Evolutionary conservation across 2,113 vertebrate species (phyloP).

Genomic region (Leucopsar rothschildi): DNA sequence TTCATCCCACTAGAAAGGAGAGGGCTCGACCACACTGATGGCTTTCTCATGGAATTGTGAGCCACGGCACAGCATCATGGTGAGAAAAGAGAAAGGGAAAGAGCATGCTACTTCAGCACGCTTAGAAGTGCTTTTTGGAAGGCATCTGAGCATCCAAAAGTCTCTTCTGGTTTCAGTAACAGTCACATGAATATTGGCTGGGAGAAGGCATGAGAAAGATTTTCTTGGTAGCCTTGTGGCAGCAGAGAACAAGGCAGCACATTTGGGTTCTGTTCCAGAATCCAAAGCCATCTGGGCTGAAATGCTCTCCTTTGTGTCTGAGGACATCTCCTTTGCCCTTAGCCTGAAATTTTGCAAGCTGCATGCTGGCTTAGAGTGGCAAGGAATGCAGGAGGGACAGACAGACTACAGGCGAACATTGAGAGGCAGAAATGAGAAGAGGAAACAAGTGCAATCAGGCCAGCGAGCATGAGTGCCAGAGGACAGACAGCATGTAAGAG

Average conservation of each 20-base stretch:
- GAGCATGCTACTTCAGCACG: not conserved
- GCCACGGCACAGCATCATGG: accelerated
- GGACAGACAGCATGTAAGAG: too few species aligned
- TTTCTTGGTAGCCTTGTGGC: too few species aligned
- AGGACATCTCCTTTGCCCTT: too few species aligned
- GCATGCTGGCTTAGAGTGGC: too few species aligned
- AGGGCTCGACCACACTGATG: accelerated
- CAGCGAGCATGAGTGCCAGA: accelerated
- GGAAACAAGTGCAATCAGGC: not conserved
- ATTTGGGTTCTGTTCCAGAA: too few species aligned
- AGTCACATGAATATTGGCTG: too few species aligned
- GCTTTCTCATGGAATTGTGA: not conserved
- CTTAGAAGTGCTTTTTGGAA: accelerated
- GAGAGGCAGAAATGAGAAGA: not conserved
- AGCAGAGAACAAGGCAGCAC: not conserved
- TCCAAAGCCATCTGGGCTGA: accelerated
- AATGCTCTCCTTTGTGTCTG: not conserved
- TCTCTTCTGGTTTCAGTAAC: accelerated
- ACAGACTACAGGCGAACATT: too few species aligned
- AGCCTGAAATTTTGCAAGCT: not conserved
- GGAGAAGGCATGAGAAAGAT: too few species aligned
- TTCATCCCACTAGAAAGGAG: too few species aligned
- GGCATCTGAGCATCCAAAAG: too few species aligned
- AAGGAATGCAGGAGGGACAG: too few species aligned
- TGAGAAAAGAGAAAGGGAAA: not conserved